Conservation (phyloP, 2,113 vertebrate species). For the Caloenas nicobarica region DNA sequence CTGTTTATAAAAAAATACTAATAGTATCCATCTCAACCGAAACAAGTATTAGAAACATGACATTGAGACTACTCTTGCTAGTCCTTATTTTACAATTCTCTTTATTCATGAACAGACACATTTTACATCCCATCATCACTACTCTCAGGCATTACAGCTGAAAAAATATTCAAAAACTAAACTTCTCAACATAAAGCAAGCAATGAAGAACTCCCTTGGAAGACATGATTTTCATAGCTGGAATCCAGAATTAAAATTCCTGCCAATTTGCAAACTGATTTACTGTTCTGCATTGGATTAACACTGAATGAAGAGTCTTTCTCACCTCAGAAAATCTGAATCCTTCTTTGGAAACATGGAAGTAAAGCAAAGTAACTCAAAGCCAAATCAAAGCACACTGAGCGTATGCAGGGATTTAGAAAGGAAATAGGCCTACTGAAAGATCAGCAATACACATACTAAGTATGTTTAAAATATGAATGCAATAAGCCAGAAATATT, state of each 20-base stretch:
- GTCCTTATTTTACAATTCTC: background rate
- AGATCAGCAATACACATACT: background rate
- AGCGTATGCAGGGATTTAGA: background rate
- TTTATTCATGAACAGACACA: background rate
- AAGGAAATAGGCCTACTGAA: background rate
- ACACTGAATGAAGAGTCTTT: background rate
- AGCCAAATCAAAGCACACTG: background rate
- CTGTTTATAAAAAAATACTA: background rate
- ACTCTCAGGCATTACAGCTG: background rate
- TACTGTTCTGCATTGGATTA: background rate
- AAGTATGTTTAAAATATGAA: background rate
- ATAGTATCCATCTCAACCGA: background rate
- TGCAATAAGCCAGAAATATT: background rate
- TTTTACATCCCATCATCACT: background rate
- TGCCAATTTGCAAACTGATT: background rate
- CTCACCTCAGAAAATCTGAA: background rate
- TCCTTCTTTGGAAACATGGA: background rate
- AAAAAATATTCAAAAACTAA: background rate
- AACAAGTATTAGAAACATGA: background rate
- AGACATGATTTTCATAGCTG: background rate
- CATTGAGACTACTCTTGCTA: background rate
- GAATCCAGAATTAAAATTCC: background rate
- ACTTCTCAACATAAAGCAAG: background rate
- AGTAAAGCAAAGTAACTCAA: background rate
- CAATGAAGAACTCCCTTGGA: background rate